These are phyloP conservation scores for Indicator maculatus DNA, from an alignment of 2,113 vertebrate species.

Conservation along the genomic window DNA sequence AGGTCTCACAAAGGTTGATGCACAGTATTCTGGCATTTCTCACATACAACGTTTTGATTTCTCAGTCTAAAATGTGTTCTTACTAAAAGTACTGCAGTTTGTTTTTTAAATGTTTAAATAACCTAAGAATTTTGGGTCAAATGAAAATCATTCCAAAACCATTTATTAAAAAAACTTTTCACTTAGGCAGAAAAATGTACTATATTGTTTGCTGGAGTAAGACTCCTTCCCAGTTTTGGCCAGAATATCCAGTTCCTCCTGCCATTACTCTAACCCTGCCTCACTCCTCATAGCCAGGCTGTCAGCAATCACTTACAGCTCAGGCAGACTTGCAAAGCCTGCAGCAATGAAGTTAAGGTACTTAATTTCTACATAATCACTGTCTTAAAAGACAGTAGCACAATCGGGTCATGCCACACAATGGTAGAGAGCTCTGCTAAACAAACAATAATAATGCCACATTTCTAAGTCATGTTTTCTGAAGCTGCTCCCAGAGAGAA, in stretches of 20 bases:
- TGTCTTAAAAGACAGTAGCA: not conserved
- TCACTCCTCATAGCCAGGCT: not conserved
- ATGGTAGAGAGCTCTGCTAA: not conserved
- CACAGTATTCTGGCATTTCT: not conserved
- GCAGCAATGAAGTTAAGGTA: not conserved
- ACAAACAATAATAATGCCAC: not conserved
- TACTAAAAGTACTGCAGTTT: not conserved
- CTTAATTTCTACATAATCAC: not conserved
- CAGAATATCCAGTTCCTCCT: not conserved
- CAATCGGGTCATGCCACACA: not conserved
- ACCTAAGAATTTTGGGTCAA: constrained; percentile 25
- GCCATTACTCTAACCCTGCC: not conserved
- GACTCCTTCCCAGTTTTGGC: not conserved
- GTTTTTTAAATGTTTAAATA: constrained; percentile 38
- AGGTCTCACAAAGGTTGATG: not conserved
- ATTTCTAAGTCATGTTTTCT: not conserved
- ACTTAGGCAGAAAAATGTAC: constrained; percentile 12
- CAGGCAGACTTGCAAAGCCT: not conserved
- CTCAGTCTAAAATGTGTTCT: not conserved
- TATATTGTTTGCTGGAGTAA: not conserved
- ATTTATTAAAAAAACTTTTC: constrained; percentile 49
- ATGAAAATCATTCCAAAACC: constrained; percentile 10
- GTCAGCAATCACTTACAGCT: not conserved
- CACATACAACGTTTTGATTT: constrained; percentile 2
- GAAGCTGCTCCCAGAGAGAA: not conserved